phyloP scores from a whole-genome alignment of 2,888 invertebrate genomes.

The Trichopria drosophilae region DNA sequence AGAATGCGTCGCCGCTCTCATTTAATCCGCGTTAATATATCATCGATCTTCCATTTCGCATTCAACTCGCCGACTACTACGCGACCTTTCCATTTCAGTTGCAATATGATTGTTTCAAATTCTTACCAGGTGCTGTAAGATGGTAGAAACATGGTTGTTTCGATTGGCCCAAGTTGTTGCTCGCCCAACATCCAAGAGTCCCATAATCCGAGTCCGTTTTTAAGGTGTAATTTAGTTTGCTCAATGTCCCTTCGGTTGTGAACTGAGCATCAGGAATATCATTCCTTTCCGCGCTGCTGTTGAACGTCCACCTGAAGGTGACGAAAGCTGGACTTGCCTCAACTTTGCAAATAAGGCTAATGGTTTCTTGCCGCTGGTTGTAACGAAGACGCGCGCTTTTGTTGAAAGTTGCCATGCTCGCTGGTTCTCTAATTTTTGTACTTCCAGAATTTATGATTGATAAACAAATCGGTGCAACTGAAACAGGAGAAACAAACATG shows the following conservation, averaged over 20 bases:
- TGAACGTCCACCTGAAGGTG: constrained; percentile 90
- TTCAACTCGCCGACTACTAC: too few relatives aligned
- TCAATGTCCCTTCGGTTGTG: constrained; percentile 67
- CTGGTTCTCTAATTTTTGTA: too few relatives aligned
- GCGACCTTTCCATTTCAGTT: too few relatives aligned
- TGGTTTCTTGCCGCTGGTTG: constrained; percentile 83
- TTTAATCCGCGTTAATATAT: too few relatives aligned
- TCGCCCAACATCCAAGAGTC: constrained; percentile 83
- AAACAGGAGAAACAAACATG: constrained; percentile 7
- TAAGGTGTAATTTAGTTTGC: constrained; percentile 81
- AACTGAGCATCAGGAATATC: constrained; percentile 70
- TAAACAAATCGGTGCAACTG: constrained; percentile 54
- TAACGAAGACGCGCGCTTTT: constrained; percentile 80
- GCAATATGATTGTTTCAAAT: too few relatives aligned
- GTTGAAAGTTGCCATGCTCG: constrained; percentile 53
- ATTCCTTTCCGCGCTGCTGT: constrained; percentile 80
- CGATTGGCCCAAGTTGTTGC: constrained; percentile 80
- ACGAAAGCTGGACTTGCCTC: constrained; percentile 84
- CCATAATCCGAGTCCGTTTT: constrained; percentile 86
- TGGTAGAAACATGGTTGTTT: constrained; percentile 85
- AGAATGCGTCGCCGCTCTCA: too few relatives aligned
- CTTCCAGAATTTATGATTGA: constrained; percentile 43
- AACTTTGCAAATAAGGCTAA: constrained; percentile 81
- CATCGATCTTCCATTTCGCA: too few relatives aligned
- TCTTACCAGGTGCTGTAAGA: constrained; percentile 82